A percentile compares a stretch with the other conserved stretches of the same genome.
Evolutionary conservation across 2,888 invertebrate species (phyloP).

Genomic region (Allacma fusca): DNA sequence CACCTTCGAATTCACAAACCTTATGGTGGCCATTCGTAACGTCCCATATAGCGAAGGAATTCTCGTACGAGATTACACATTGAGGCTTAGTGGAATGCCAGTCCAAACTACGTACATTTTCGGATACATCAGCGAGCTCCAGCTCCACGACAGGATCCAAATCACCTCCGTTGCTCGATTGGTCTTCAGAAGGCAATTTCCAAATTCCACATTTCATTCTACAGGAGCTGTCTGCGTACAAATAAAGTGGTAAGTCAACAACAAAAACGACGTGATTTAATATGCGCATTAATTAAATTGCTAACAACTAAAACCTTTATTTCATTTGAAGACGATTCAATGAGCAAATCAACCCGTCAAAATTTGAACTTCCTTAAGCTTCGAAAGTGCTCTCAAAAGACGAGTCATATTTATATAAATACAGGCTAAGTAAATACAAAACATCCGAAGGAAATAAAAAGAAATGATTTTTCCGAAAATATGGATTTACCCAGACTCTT

Average conservation of each 20-base stretch:
- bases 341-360: no score
- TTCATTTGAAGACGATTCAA: no score
- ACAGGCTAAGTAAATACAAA: no score
- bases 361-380: no score
- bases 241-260: slow-evolving; percentile 9
- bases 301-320: no score
- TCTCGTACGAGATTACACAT: slow-evolving; percentile 79
- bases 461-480: no score
- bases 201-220: slow-evolving; percentile 52
- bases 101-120: slow-evolving; percentile 76
- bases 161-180: slow-evolving; percentile 5
- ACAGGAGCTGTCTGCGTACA: slow-evolving; percentile 46
- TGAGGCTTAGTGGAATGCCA: slow-evolving; percentile 85
- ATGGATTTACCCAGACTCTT: no score
- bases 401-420: no score
- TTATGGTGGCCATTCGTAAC: slow-evolving; percentile 67
- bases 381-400: no score
- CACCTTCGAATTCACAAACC: slow-evolving; percentile 14
- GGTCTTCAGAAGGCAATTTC: slow-evolving; percentile 46
- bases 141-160: slow-evolving; percentile 31
- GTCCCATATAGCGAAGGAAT: slow-evolving; percentile 80
- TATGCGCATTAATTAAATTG: no score
- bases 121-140: slow-evolving; percentile 64
- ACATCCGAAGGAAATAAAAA: no score
- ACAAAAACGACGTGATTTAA: background rate